Conservation (phyloP, 2,888 invertebrate species). For the Cloeon dipterum region DNA sequence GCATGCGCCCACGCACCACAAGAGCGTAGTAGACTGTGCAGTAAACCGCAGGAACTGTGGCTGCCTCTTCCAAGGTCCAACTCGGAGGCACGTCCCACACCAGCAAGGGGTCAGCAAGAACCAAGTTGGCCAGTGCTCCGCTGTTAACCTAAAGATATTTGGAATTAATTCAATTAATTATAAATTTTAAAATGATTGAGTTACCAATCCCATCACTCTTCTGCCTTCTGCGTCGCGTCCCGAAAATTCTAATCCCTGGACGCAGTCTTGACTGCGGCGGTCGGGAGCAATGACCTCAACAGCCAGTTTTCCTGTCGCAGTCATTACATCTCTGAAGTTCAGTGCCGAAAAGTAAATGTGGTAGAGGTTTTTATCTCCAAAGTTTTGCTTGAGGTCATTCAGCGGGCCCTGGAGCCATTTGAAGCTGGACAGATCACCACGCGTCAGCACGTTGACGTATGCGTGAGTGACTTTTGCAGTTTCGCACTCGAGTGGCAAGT, state of each 20-base stretch:
- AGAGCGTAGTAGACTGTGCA: conserved; percentile 35
- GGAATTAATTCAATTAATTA: too few relatives aligned
- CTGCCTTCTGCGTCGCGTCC: conserved; percentile 19
- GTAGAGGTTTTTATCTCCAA: conserved; percentile 13
- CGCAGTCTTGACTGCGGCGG: conserved; percentile 28
- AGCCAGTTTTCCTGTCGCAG: conserved; percentile 72
- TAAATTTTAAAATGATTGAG: too few relatives aligned
- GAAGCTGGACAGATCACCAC: conserved; percentile 70
- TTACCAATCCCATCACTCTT: conserved; percentile 21
- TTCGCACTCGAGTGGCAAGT: conserved; percentile 23
- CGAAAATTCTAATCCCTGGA: conserved; percentile 32
- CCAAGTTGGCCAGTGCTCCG: conserved; percentile 27
- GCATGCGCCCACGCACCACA: conserved; percentile 26
- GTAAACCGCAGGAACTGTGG: conserved; percentile 39
- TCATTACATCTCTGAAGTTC: conserved; percentile 90
- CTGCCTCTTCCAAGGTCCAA: conserved; percentile 39
- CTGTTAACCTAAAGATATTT: too few relatives aligned
- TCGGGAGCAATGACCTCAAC: conserved; percentile 52
- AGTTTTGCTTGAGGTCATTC: not conserved
- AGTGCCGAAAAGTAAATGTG: conserved; percentile 51
- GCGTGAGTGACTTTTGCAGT: conserved; percentile 35
- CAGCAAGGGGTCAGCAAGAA: conserved; percentile 22
- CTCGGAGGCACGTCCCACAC: conserved; percentile 28
- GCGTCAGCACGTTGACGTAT: conserved; percentile 47
- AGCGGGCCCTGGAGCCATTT: conserved; percentile 54